Evolutionary conservation across 2,888 invertebrate genomes (phyloP), one percentile per base, ranked within the genome.

Genomic region (Agrochola macilenta): DNA sequence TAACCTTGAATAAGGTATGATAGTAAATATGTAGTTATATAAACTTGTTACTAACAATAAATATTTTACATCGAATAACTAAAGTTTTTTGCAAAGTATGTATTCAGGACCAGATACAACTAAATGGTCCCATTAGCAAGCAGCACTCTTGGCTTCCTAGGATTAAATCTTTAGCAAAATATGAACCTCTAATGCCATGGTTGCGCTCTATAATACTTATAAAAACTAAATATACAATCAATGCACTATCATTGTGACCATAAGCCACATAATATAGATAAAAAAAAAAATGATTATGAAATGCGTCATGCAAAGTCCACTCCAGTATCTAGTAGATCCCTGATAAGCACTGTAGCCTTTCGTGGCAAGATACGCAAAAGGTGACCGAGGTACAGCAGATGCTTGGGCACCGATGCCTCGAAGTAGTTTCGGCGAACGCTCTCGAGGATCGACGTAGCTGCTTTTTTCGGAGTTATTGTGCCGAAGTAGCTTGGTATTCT

Each of bases 401-500:
- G 97, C 82, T 97, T 97, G 0, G 98, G 98, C 17, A 98, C 97
- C 60, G 97, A 97, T 43, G 97, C 97, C 89, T 97, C 97, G 9
- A 97, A 96, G 85, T 97, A 97, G 91, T 98, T 97, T 64, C 97
- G 94, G 17, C 97, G 95, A 5, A 98, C 97, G 46, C 97, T 97
- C 63, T 97, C 97, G 30, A 98, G 92, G 70, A 98, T 97, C 71
- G 95, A 95, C 65, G 90, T 91, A 0, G 98, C 98, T 12, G 97
- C 98, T 64, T 96, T 95, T 3, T 92, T 89, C 1, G 97, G 97
- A 52, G 97, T 96, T 88, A 97, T 97, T 17, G 97, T 97, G 17
- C 98, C 97, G 86, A 97, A 97, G 89, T 97, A 97, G 88, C 97
- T 97, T 9, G 97, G 97, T 90, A 98, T 97, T 88, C 97, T 97